Evolutionary conservation across 2,797 vertebrate species (phyloP).

Genomic region (Typhlichthys eigenmanni): DNA sequence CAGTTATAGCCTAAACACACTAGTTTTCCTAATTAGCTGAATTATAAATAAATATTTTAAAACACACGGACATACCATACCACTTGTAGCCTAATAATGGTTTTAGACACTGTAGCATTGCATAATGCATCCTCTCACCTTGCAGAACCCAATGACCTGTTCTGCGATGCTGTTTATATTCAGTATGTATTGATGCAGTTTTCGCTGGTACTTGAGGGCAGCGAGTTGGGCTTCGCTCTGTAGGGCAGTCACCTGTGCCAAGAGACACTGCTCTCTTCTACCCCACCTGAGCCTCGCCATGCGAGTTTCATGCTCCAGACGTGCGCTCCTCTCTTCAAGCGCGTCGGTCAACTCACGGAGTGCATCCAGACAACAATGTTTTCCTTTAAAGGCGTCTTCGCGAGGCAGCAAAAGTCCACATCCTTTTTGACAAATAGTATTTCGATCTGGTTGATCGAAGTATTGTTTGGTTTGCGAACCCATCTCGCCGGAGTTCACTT

Average conservation of each 20-base stretch:
- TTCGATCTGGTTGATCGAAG: slow-evolving; percentile 5
- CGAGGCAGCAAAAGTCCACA: slow-evolving; percentile 55
- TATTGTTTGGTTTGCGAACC: slow-evolving; percentile 30
- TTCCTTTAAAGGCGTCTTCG: slow-evolving; percentile 4
- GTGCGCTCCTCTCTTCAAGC: slow-evolving; percentile 44
- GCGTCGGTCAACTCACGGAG: slow-evolving; percentile 50
- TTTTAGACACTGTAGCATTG: neutral
- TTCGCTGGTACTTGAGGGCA: slow-evolving; percentile 71
- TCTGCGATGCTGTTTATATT: slow-evolving; percentile 70
- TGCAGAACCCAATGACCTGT: slow-evolving; percentile 53
- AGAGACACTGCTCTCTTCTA: slow-evolving; percentile 67
- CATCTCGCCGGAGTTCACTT: slow-evolving; percentile 32
- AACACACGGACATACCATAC: no score
- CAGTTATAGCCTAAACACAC: no score
- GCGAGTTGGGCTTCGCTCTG: slow-evolving; percentile 70
- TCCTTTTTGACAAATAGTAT: slow-evolving; percentile 55
- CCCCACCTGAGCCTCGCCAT: slow-evolving; percentile 63
- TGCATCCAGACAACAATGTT: slow-evolving; percentile 63
- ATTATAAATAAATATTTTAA: no score
- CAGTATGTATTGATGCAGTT: slow-evolving; percentile 71
- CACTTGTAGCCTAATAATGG: neutral
- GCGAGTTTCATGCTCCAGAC: slow-evolving; percentile 55
- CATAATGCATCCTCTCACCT: slow-evolving; percentile 64
- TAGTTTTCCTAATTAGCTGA: no score
- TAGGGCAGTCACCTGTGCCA: slow-evolving; percentile 69